These are phyloP conservation scores for Pontoporia blainvillei DNA, from an alignment of 2,113 vertebrate species.

Conservation along the genomic window DNA sequence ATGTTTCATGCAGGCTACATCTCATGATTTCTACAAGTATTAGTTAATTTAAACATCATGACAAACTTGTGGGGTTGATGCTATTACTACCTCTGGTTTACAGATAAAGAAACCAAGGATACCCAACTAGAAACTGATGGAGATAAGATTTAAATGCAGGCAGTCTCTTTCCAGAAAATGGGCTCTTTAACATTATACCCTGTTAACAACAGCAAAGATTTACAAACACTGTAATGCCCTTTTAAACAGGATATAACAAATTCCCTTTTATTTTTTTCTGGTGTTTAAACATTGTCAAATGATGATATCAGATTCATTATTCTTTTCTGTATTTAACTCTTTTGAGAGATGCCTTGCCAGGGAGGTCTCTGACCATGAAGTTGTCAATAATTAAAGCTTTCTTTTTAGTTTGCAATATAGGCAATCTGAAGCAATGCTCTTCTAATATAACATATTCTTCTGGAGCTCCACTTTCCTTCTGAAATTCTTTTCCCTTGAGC, in stretches of 20 bases:
- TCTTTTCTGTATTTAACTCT: background rate
- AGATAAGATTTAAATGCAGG: background rate
- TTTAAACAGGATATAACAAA: background rate
- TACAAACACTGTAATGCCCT: background rate
- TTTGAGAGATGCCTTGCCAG: background rate
- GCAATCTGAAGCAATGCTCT: background rate
- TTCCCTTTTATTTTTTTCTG: background rate
- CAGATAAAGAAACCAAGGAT: background rate
- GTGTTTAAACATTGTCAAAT: background rate
- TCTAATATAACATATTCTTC: background rate
- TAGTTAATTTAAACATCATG: background rate
- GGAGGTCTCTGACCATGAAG: background rate
- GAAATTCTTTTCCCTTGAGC: background rate
- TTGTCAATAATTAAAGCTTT: background rate
- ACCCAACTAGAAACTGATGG: background rate
- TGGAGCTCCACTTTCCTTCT: background rate
- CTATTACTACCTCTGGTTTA: background rate
- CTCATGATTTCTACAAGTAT: background rate
- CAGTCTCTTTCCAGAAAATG: background rate
- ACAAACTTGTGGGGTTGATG: background rate
- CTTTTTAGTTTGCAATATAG: background rate
- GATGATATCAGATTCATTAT: background rate
- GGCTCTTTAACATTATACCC: background rate
- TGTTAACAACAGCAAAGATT: background rate
- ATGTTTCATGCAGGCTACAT: background rate